Evolutionary conservation across 2,888 invertebrate species (phyloP).

Genomic region (Leptopilina drosophilae): DNA sequence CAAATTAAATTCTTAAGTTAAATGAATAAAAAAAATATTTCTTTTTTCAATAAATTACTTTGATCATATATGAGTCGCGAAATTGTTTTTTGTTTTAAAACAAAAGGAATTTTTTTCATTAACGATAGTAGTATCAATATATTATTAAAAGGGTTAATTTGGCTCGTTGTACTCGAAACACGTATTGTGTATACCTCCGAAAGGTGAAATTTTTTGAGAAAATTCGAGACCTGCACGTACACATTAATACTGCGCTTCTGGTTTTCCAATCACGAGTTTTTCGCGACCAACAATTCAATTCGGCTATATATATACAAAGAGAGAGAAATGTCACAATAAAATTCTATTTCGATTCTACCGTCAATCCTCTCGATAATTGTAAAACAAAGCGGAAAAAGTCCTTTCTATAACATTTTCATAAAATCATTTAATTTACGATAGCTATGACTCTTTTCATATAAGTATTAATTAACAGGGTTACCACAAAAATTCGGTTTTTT

Average conservation of each 20-base stretch:
- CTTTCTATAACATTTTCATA: slow-evolving; percentile 5
- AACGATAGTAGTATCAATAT: slow-evolving; percentile 24
- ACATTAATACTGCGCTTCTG: slow-evolving; percentile 41
- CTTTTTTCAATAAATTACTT: too few relatives aligned
- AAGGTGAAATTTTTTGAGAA: slow-evolving; percentile 27
- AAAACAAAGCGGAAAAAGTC: neutral
- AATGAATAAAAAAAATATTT: too few relatives aligned
- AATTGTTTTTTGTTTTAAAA: neutral
- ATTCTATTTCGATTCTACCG: slow-evolving; percentile 26
- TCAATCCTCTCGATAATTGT: slow-evolving; percentile 26
- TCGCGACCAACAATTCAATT: slow-evolving; percentile 42
- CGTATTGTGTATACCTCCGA: slow-evolving; percentile 37
- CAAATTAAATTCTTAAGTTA: too few relatives aligned
- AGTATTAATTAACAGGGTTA: too few relatives aligned
- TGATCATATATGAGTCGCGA: too few relatives aligned
- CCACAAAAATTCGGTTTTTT: too few relatives aligned
- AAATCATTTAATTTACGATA: neutral
- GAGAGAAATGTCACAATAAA: slow-evolving; percentile 40
- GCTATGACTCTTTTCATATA: too few relatives aligned
- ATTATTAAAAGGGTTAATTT: slow-evolving; percentile 23
- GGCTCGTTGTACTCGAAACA: slow-evolving; percentile 24
- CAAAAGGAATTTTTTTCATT: neutral
- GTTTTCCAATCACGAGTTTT: slow-evolving; percentile 43
- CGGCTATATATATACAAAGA: slow-evolving; percentile 22
- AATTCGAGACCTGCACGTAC: slow-evolving; percentile 27